Conservation (phyloP, 2,888 invertebrate genomes). For the Chrysodeixis includens region DNA sequence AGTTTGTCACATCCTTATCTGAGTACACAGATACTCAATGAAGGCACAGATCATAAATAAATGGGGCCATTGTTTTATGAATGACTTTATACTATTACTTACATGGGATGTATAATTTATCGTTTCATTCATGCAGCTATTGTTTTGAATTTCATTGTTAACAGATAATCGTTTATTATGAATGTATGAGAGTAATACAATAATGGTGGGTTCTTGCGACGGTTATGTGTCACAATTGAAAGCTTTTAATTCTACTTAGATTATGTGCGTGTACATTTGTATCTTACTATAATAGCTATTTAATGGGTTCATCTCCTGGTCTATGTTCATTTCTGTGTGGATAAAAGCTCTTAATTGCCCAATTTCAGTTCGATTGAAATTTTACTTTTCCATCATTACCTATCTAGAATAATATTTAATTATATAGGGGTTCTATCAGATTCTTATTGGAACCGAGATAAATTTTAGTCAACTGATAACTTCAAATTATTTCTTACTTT, state of each 20-base stretch:
- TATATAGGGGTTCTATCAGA: no score
- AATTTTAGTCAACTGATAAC: no score
- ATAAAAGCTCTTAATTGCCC: no score
- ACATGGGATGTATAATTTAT: constrained; percentile 62
- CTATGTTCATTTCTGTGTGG: no score
- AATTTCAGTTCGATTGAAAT: no score
- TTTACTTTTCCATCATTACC: no score
- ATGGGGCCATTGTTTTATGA: constrained; percentile 61
- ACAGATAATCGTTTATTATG: constrained; percentile 45
- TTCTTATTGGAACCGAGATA: no score
- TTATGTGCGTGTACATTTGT: neutral
- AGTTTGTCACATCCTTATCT: constrained; percentile 68
- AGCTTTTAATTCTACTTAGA: neutral
- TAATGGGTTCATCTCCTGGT: neutral
- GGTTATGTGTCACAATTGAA: neutral
- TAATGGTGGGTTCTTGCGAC: constrained; percentile 34
- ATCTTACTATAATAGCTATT: no score
- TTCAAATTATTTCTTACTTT: no score
- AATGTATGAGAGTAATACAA: constrained; percentile 20
- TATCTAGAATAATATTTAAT: no score
- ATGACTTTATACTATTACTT: constrained; percentile 64
- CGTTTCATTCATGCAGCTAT: constrained; percentile 50
- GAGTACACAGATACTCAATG: constrained; percentile 61
- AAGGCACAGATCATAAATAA: constrained; percentile 66
- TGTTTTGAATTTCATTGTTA: constrained; percentile 57